These are phyloP conservation scores for Zaprionus lineosus DNA, from an alignment of 2,888 invertebrate species.

Conservation along the genomic window DNA sequence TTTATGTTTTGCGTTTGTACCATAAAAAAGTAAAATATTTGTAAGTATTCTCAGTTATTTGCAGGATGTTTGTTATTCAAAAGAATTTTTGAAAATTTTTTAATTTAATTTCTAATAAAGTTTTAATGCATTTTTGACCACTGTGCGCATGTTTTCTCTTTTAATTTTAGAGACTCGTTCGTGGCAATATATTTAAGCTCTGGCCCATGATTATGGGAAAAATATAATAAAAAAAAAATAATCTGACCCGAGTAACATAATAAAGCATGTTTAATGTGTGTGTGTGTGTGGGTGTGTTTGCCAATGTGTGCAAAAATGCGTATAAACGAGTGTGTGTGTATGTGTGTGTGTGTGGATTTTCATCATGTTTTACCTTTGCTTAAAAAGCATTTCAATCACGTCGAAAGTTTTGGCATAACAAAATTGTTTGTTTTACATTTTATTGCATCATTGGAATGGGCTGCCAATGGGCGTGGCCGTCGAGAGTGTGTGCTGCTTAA, in stretches of 20 bases:
- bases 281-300: not conserved
- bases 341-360: conserved; percentile 3
- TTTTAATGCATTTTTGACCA: not conserved
- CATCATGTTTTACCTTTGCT: conserved; percentile 36
- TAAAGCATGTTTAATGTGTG: conserved; percentile 19
- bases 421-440: conserved; percentile 50
- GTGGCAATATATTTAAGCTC: conserved; percentile 11
- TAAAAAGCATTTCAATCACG: conserved; percentile 70
- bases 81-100: no score
- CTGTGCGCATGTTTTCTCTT: conserved; percentile 1
- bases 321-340: no score
- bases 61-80: no score
- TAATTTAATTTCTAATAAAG: not conserved
- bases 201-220: conserved; percentile 52
- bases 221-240: conserved; percentile 29
- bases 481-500: conserved; percentile 4
- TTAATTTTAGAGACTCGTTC: conserved; percentile 12
- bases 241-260: conserved; percentile 38
- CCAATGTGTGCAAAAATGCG: no score
- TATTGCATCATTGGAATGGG: conserved; percentile 12
- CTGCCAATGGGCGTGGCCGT: conserved; percentile 9
- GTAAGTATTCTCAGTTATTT: no score
- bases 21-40: no score
- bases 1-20: no score
- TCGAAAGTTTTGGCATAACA: conserved; percentile 62